Percentiles rank a stretch among this genome's conserved stretches.
Evolutionary conservation across 1,140 invertebrate genomes (phyloP).

Genomic region (Ceratosolen solmsi): DNA sequence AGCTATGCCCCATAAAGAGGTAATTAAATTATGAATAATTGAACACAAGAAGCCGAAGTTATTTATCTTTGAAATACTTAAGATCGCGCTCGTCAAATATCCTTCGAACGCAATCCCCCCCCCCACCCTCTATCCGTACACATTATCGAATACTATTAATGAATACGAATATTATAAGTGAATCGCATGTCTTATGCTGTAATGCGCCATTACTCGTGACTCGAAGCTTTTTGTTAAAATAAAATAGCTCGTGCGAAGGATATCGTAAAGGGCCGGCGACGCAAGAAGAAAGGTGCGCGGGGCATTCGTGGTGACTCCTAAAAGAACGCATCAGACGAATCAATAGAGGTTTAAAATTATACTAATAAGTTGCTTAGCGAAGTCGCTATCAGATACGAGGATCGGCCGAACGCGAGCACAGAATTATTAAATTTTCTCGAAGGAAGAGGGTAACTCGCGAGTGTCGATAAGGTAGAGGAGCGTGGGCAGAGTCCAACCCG

Average conservation of each 20-base stretch:
- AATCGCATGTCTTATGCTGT: no score
- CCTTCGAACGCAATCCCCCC: no score
- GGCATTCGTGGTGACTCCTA: no score
- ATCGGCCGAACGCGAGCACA: not conserved
- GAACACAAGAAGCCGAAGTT: not conserved
- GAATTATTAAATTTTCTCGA: slow-evolving; percentile 45
- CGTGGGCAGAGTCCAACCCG: not conserved
- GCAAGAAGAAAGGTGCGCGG: no score
- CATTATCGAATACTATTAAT: no score
- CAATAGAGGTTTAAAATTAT: slow-evolving; percentile 32
- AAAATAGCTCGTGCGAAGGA: no score
- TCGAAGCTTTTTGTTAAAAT: no score
- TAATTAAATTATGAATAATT: not conserved
- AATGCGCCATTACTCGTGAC: no score
- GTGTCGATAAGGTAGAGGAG: not conserved
- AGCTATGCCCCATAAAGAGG: not conserved
- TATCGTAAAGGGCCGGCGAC: no score
- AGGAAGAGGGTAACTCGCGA: not conserved
- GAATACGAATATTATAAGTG: no score
- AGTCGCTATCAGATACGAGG: slow-evolving; percentile 32
- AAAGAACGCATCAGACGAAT: not conserved
- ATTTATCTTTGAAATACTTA: not conserved
- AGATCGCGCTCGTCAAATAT: no score
- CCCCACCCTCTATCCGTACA: no score
- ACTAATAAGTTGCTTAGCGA: slow-evolving; percentile 24